Percentiles rank a stretch among this genome's conserved stretches.
Conservation (phyloP, 1,140 invertebrate genomes). For the Aphelinus certus region DNA sequence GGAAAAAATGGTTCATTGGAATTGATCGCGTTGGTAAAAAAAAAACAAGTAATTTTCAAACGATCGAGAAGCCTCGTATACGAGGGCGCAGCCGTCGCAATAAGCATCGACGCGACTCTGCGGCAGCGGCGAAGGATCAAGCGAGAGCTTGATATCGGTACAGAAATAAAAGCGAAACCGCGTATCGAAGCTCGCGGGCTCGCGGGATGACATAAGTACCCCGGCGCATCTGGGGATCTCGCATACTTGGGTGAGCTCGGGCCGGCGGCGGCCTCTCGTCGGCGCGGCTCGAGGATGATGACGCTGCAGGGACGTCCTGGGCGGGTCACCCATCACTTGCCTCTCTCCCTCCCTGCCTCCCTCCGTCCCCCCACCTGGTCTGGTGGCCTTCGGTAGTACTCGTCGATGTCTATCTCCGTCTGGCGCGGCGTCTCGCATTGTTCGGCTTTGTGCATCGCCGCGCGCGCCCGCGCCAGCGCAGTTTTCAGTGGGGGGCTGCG, state of each 20-base stretch:
- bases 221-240: not conserved
- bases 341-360: conserved; percentile 32
- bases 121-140: too few relatives aligned
- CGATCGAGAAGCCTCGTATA: too few relatives aligned
- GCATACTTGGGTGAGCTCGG: not conserved
- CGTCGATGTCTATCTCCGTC: conserved; percentile 37
- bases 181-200: too few relatives aligned
- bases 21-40: too few relatives aligned
- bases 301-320: conserved; percentile 63
- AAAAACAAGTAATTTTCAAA: too few relatives aligned
- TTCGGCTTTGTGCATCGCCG: conserved; percentile 10
- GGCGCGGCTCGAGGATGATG: conserved; percentile 48
- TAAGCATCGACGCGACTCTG: too few relatives aligned
- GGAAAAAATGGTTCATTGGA: too few relatives aligned
- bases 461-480: conserved; percentile 46
- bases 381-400: conserved; percentile 44
- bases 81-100: too few relatives aligned
- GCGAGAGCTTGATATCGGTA: too few relatives aligned
- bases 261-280: not conserved
- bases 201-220: conserved; percentile 17
- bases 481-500: conserved; percentile 48
- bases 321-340: conserved; percentile 59
- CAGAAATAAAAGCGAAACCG: too few relatives aligned
- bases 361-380: conserved; percentile 16
- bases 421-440: conserved; percentile 2